Base-by-base conservation (phyloP, 2,797 vertebrate genomes). In the Euphonia xanthogaster region DNA sequence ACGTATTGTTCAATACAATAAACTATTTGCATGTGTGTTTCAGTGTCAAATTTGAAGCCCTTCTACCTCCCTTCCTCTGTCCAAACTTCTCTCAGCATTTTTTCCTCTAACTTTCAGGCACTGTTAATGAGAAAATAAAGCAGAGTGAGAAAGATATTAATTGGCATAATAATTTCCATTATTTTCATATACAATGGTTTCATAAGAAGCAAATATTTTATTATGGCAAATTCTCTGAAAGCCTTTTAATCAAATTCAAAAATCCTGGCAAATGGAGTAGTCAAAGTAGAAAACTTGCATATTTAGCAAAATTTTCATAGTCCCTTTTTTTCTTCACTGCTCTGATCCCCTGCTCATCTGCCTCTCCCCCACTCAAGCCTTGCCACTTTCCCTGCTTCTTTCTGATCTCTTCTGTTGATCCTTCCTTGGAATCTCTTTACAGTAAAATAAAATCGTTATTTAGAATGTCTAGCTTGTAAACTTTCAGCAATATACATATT, bases 371-470 rank as follows among this genome's bases (percentile, higher is more conserved):
- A 7, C 21, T 61, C 39, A 78, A 58, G 39, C 12, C 68, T 78
- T 7, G 1, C 10, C 0, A 0, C 12, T 71, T 73, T 1, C 1
- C 30, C 31, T 74, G 24, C 14, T 78, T 39, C 40, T 71, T 18
- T 37, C 20, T 62, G 9, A 84, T 22, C 8, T 62, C 44, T 61
- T 57, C 21, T 77, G 39, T 63, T 45, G 14, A 55, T 78, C 17
- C 4, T 66, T 81, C 18, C 24, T 63, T 67, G 42, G 13, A 80
- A 92, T 57, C 21, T 51, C 55, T 71, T 65, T 23, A 50, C 18
- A 61, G 39, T 48, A 63, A 90, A 93, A 76, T 19, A 47, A 61
- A 75, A 54, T 21, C 53, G 67, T 25, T 67, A n/a, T 45, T 86
- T 84, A 60, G 30, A 80, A 75, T 62, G 7, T 55, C 45, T 75